Percentiles rank a stretch among this genome's conserved stretches.
Conservation (phyloP, 1,140 invertebrate species). For the Brachionus manjavacas region DNA sequence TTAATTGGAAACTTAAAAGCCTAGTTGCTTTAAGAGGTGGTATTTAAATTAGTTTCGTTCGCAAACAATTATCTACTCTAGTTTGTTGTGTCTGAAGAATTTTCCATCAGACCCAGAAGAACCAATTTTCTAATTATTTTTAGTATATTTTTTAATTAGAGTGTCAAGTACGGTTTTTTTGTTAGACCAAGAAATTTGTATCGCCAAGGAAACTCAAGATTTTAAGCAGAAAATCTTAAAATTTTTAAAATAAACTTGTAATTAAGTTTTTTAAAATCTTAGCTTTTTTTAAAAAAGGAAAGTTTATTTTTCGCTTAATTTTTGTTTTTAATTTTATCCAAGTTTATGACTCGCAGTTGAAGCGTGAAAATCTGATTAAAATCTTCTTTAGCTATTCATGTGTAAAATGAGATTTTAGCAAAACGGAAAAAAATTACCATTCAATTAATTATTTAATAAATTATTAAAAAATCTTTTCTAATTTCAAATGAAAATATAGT, state of each 20-base stretch:
- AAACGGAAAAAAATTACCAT: too few relatives aligned
- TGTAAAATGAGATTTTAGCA: too few relatives aligned
- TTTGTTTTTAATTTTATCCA: not conserved
- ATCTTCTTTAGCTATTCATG: not conserved
- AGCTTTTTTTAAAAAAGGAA: not conserved
- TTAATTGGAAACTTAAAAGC: not conserved
- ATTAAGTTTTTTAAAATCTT: not conserved
- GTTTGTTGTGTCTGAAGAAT: not conserved
- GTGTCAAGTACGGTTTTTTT: not conserved
- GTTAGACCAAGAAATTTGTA: not conserved
- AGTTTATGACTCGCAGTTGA: not conserved
- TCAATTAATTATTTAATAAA: too few relatives aligned
- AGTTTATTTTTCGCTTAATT: not conserved
- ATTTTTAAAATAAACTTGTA: not conserved
- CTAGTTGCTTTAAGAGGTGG: not conserved
- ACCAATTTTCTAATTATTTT: not conserved
- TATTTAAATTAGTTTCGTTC: not conserved
- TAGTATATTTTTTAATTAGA: not conserved
- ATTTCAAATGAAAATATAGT: too few relatives aligned
- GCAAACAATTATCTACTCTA: not conserved
- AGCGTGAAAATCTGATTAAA: not conserved
- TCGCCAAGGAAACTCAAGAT: not conserved
- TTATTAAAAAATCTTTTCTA: too few relatives aligned
- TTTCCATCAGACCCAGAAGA: not conserved
- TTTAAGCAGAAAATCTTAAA: not conserved